Conservation (phyloP, 1,140 invertebrate species). For the Temnothorax longispinosus region DNA sequence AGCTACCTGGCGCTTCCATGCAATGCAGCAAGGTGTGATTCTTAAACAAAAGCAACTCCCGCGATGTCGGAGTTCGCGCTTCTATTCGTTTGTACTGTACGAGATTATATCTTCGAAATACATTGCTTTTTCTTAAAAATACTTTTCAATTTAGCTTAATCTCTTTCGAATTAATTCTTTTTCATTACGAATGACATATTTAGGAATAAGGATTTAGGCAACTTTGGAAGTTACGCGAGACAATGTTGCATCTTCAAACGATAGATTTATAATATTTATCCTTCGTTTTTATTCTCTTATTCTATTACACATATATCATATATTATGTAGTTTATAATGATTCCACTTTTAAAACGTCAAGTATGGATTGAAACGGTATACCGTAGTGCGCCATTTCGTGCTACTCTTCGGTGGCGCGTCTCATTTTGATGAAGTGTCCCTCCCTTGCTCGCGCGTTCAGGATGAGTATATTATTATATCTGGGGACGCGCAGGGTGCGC, state of each 20-base stretch:
- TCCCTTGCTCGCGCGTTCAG: constrained; percentile 59
- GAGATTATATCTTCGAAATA: not conserved
- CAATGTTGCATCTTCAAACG: too few species aligned
- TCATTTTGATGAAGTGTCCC: constrained; percentile 83
- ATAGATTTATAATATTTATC: not conserved
- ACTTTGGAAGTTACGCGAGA: not conserved
- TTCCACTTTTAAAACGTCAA: constrained; percentile 18
- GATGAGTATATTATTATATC: constrained; percentile 85
- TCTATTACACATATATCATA: not conserved
- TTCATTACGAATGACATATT: not conserved
- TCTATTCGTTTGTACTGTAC: not conserved
- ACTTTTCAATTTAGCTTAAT: not conserved
- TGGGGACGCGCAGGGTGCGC: constrained; percentile 76
- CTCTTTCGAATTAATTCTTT: not conserved
- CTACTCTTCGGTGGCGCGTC: constrained; percentile 68
- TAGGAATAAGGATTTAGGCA: not conserved
- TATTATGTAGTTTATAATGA: not conserved
- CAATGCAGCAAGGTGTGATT: constrained; percentile 69
- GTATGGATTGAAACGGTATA: constrained; percentile 66
- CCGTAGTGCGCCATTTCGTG: constrained; percentile 19
- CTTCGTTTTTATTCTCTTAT: not conserved
- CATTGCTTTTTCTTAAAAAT: not conserved
- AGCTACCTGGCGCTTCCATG: constrained; percentile 61
- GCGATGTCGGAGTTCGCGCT: constrained; percentile 58
- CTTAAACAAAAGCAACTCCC: constrained; percentile 69